Percentiles rank a stretch among this genome's conserved stretches.
Evolutionary conservation across 2,797 vertebrate genomes (phyloP).

Genomic region (Notoglanidium macrostoma): DNA sequence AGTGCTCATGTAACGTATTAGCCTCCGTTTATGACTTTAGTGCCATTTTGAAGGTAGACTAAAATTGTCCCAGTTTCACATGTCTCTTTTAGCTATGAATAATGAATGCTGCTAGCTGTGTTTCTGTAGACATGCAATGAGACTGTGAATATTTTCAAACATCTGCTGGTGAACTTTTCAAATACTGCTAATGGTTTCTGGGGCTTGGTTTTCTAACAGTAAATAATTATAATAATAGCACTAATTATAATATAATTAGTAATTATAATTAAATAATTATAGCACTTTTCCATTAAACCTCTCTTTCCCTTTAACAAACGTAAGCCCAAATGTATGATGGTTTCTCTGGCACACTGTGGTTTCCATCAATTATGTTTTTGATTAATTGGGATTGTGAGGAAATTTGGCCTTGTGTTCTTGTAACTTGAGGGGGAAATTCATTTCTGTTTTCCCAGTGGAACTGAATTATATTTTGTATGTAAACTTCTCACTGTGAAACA

Average conservation of each 20-base stretch:
- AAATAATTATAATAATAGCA: no score
- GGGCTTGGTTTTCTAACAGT: not conserved
- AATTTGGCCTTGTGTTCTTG: slow-evolving; percentile 64
- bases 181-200: not conserved
- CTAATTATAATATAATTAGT: no score
- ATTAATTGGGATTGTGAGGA: slow-evolving; percentile 71
- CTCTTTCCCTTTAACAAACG: not conserved
- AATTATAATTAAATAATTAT: no score
- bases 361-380: slow-evolving; percentile 48
- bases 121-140: slow-evolving; percentile 58
- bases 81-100: slow-evolving; percentile 39
- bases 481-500: slow-evolving; percentile 60
- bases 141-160: not conserved
- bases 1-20: not conserved
- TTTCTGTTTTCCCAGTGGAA: slow-evolving; percentile 65
- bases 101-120: slow-evolving; percentile 54
- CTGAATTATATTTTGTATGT: slow-evolving; percentile 70
- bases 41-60: slow-evolving; percentile 25
- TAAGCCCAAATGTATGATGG: not conserved
- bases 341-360: slow-evolving; percentile 30
- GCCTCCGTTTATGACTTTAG: not conserved
- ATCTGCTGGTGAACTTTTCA: slow-evolving; percentile 7
- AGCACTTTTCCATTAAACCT: not conserved
- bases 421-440: slow-evolving; percentile 63
- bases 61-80: not conserved